Conservation (phyloP, 2,888 invertebrate species). For the Callyntrura sp. region DNA sequence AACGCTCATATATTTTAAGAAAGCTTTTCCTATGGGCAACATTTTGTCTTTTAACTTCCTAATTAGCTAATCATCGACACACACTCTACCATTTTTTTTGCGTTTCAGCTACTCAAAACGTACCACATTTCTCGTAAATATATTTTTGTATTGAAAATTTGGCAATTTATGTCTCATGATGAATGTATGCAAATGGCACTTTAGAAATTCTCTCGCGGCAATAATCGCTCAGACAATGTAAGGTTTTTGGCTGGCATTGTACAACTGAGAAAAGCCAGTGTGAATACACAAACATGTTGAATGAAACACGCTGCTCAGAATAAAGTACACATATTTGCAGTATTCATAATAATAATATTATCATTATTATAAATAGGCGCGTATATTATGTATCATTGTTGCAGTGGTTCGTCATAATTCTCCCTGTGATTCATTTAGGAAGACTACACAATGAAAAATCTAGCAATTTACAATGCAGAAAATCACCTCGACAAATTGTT, state of each 20-base stretch:
- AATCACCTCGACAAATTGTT: constrained; percentile 75
- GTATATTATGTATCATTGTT: constrained; percentile 15
- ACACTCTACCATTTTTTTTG: neutral
- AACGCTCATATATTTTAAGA: neutral
- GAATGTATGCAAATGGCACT: constrained; percentile 46
- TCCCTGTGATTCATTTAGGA: constrained; percentile 67
- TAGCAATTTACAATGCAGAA: constrained; percentile 63
- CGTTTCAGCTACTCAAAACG: constrained; percentile 14
- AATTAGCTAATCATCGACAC: constrained; percentile 65
- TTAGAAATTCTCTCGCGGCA: constrained; percentile 32
- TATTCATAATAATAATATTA: too few relatives aligned
- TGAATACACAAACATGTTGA: neutral
- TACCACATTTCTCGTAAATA: constrained; percentile 25
- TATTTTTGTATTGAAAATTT: constrained; percentile 39
- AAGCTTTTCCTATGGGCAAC: neutral
- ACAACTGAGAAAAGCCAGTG: neutral
- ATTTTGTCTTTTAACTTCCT: constrained; percentile 20
- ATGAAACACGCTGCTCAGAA: neutral
- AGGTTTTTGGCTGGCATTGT: neutral
- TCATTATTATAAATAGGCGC: neutral
- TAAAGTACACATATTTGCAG: too few relatives aligned
- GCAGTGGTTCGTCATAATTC: constrained; percentile 56
- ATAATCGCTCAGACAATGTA: constrained; percentile 9
- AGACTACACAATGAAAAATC: constrained; percentile 63
- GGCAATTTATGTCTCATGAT: constrained; percentile 46